Percentiles rank a stretch among this genome's conserved stretches.
phyloP scores from a whole-genome alignment of 2,113 vertebrate species.

The Arothron firmamentum region DNA sequence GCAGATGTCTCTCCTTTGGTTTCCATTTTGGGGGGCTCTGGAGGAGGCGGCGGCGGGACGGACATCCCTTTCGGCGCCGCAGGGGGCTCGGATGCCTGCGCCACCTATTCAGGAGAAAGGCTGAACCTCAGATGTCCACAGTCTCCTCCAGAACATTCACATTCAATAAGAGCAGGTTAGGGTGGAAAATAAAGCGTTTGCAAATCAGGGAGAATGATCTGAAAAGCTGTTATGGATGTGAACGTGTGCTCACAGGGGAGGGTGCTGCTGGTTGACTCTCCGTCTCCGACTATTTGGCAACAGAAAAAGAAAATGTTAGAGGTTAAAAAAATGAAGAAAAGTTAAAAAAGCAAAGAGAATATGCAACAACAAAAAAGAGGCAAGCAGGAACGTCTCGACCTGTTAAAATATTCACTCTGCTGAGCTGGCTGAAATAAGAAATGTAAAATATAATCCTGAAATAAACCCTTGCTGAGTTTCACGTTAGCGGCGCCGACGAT shows the following conservation, averaged over 20 bases:
- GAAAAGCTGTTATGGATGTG: slow-evolving; percentile 2
- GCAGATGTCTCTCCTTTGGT: slow-evolving; percentile 63
- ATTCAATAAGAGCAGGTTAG: background rate
- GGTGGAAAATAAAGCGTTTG: background rate
- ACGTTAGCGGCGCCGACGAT: too few species aligned
- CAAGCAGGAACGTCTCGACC: too few species aligned
- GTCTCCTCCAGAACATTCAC: background rate
- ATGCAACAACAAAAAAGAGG: background rate
- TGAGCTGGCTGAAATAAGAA: too few species aligned
- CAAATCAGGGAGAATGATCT: slow-evolving; percentile 2
- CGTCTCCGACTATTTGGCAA: slow-evolving; percentile 66
- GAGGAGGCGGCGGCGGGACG: slow-evolving; percentile 72
- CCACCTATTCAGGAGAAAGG: slow-evolving; percentile 42
- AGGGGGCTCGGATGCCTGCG: slow-evolving; percentile 67
- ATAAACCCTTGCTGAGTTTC: too few species aligned
- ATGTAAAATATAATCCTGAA: background rate
- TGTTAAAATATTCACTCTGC: too few species aligned
- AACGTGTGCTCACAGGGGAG: slow-evolving; percentile 69
- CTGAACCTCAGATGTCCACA: background rate
- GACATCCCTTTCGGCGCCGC: slow-evolving; percentile 77
- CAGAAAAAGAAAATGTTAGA: slow-evolving; percentile 55
- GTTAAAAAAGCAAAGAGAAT: slow-evolving; percentile 13
- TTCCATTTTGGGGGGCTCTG: slow-evolving; percentile 75
- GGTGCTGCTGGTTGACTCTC: slow-evolving; percentile 58
- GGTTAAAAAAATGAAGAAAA: slow-evolving; percentile 30